These are phyloP conservation scores for Eumaeus atala DNA, from an alignment of 1,140 invertebrate species.

Conservation along the genomic window DNA sequence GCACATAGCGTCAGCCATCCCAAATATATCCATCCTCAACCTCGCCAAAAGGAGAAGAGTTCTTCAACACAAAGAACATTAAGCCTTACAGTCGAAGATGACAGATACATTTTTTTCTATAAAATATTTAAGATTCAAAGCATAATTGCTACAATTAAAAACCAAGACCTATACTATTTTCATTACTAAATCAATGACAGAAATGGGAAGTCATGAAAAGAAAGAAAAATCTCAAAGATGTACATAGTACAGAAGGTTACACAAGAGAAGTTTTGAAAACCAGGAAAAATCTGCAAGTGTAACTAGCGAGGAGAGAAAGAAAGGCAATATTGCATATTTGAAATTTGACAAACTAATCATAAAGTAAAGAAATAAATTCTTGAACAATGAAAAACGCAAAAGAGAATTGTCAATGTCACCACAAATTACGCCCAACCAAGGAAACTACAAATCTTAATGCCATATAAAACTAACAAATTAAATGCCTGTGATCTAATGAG, in stretches of 20 bases:
- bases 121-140: too few species aligned
- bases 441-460: slow-evolving; percentile 7
- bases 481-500: slow-evolving; percentile 18
- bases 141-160: slow-evolving; percentile 15
- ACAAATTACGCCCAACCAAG: neutral
- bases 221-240: slow-evolving; percentile 4
- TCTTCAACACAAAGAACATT: too few species aligned
- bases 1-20: too few species aligned
- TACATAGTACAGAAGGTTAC: slow-evolving; percentile 9
- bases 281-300: slow-evolving; percentile 14
- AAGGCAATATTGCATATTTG: slow-evolving; percentile 18
- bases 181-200: slow-evolving; percentile 16
- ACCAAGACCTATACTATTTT: slow-evolving; percentile 20
- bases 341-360: slow-evolving; percentile 19
- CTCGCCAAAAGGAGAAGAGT: too few species aligned
- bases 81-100: too few species aligned
- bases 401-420: slow-evolving; percentile 6
- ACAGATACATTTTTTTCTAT: too few species aligned
- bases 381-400: slow-evolving; percentile 14
- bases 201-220: slow-evolving; percentile 7
- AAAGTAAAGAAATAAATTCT: slow-evolving; percentile 6
- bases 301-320: slow-evolving; percentile 19
- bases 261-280: slow-evolving; percentile 16
- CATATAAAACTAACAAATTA: neutral
- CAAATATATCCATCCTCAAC: too few species aligned